A percentile compares a stretch with the other conserved stretches of the same genome.
phyloP scores from a whole-genome alignment of 2,797 vertebrate species.

The Ceryle rudis region DNA sequence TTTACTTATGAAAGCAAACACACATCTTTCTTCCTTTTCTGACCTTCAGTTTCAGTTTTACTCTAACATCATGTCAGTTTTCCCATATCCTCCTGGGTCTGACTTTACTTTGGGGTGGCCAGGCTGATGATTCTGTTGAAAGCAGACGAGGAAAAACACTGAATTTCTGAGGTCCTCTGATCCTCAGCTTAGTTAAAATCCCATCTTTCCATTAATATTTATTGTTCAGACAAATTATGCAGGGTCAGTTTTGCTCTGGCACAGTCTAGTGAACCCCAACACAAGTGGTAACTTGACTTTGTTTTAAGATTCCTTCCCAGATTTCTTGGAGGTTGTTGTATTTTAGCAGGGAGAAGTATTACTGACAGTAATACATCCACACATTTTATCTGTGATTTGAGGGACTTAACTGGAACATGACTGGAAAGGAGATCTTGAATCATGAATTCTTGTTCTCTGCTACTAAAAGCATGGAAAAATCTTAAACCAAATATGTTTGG shows the following conservation, averaged over 20 bases:
- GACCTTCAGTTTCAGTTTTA: background rate
- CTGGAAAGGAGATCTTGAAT: background rate
- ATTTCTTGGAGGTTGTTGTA: background rate
- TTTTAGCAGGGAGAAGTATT: background rate
- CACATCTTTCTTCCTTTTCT: background rate
- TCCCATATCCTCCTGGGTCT: background rate
- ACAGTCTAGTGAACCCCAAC: background rate
- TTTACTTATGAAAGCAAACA: background rate
- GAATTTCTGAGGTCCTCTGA: background rate
- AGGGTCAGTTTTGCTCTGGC: background rate
- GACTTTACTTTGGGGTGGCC: background rate
- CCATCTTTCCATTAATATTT: background rate
- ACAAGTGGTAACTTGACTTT: background rate
- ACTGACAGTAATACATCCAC: accelerated
- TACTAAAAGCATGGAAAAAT: background rate
- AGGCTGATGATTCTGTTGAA: background rate
- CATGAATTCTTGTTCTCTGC: background rate
- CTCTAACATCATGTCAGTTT: background rate
- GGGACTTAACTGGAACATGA: background rate
- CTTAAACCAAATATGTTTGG: background rate
- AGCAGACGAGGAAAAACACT: background rate
- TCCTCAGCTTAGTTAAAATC: background rate
- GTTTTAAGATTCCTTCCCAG: background rate
- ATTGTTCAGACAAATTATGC: background rate
- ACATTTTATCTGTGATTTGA: background rate